A percentile compares a stretch with the other conserved stretches of the same genome.
Conservation (phyloP, 2,113 vertebrate species). For the Baryphthengus martii region DNA sequence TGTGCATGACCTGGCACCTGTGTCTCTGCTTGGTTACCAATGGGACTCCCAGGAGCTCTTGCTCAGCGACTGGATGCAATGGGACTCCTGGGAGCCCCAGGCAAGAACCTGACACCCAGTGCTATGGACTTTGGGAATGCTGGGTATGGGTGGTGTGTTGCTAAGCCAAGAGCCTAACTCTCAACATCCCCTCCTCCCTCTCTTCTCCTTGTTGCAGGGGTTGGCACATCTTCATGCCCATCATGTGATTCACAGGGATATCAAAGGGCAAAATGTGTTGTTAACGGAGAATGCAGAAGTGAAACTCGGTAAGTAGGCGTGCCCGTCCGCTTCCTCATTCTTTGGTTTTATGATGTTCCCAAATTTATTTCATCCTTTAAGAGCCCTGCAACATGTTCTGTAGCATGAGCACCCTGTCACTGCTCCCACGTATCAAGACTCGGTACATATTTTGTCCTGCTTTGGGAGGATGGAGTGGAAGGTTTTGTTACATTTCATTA, state of each 20-base stretch:
- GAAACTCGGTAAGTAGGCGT: constrained; percentile 85
- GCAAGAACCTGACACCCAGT: not conserved
- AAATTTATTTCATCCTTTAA: not conserved
- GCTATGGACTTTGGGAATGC: not conserved
- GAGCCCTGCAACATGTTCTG: not conserved
- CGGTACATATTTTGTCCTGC: not conserved
- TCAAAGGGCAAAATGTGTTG: constrained; percentile 97
- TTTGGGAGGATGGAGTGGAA: not conserved
- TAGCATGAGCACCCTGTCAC: not conserved
- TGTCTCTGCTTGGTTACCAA: not conserved
- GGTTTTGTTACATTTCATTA: not conserved
- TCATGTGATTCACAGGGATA: constrained; percentile 97
- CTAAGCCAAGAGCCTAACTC: not conserved
- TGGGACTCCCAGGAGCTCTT: too few species aligned
- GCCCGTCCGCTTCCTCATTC: not conserved
- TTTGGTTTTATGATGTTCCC: not conserved
- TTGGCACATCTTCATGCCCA: constrained; percentile 96
- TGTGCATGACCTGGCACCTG: not conserved
- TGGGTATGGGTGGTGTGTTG: not conserved
- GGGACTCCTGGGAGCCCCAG: not conserved
- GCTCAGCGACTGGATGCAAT: too few species aligned
- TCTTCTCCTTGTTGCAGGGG: constrained; percentile 74
- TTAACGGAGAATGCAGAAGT: constrained; percentile 98
- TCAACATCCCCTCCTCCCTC: not conserved
- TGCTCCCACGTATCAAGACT: not conserved